Evolutionary conservation across 2,888 invertebrate genomes (phyloP).

Genomic region (Cephus rjabovi): DNA sequence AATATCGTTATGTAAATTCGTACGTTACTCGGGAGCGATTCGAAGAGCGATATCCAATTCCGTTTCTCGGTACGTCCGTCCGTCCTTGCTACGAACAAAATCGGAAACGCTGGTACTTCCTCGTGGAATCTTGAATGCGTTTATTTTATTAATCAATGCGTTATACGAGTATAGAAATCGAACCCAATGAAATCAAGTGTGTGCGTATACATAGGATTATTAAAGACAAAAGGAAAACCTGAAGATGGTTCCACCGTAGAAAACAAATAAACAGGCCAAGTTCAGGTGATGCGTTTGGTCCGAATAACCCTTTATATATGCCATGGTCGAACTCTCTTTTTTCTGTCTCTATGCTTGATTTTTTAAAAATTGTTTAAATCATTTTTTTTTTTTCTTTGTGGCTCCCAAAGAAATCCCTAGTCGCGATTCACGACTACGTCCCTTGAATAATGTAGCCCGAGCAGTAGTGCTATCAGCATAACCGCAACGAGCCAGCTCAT

Average conservation of each 20-base stretch:
- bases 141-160: neutral
- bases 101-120: neutral
- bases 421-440: constrained; percentile 9
- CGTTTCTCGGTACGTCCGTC: neutral
- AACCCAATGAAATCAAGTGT: neutral
- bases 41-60: constrained; percentile 7
- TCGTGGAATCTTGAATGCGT: neutral
- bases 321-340: neutral
- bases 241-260: too few species aligned
- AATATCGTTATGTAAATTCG: constrained; percentile 56
- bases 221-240: too few species aligned
- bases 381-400: neutral
- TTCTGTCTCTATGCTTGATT: neutral
- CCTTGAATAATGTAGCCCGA: constrained; percentile 55
- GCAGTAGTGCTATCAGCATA: constrained; percentile 48
- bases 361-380: neutral
- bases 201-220: too few species aligned
- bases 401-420: neutral
- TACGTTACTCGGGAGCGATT: constrained; percentile 28
- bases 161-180: neutral
- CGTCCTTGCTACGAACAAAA: neutral
- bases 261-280: too few species aligned
- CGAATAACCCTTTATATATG: neutral
- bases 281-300: too few species aligned
- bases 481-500: constrained; percentile 37